Evolutionary conservation across 1,140 invertebrate species (phyloP).

Genomic region (Diabrotica undecimpunctata): DNA sequence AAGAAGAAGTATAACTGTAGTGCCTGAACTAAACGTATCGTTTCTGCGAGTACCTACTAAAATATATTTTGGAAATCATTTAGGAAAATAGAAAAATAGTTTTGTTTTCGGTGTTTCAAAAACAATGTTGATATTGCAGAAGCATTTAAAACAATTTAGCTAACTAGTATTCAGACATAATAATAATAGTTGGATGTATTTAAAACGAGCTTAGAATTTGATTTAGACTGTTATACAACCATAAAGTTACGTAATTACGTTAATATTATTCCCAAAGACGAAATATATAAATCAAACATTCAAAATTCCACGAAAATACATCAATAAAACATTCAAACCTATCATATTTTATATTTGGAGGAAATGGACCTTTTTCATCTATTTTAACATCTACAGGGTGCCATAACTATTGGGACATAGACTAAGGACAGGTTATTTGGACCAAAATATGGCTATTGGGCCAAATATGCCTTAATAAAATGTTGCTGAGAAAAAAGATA

Average conservation of each 20-base stretch:
- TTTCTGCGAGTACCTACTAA: slow-evolving; percentile 30
- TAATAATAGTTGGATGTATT: slow-evolving; percentile 1
- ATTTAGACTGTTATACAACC: background rate
- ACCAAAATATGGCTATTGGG: too few relatives aligned
- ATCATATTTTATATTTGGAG: too few relatives aligned
- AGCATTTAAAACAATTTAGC: background rate
- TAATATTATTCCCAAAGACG: too few relatives aligned
- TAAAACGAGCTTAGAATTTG: background rate
- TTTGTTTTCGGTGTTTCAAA: background rate
- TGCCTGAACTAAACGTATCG: slow-evolving; percentile 39
- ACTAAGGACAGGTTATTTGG: too few relatives aligned
- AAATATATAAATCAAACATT: too few relatives aligned
- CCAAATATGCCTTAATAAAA: too few relatives aligned
- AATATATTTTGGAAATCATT: slow-evolving; percentile 6
- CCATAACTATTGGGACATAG: too few relatives aligned
- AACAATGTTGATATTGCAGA: background rate
- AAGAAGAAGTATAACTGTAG: slow-evolving; percentile 31
- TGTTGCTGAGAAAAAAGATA: too few relatives aligned
- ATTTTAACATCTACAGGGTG: too few relatives aligned
- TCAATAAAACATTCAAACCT: too few relatives aligned
- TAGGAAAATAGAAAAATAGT: background rate
- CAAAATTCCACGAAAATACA: too few relatives aligned
- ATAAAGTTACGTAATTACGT: background rate
- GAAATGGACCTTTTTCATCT: too few relatives aligned
- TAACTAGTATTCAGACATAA: background rate